These are phyloP conservation scores for Spermophilus dauricus DNA, from an alignment of 2,113 vertebrate genomes.

Conservation along the genomic window DNA sequence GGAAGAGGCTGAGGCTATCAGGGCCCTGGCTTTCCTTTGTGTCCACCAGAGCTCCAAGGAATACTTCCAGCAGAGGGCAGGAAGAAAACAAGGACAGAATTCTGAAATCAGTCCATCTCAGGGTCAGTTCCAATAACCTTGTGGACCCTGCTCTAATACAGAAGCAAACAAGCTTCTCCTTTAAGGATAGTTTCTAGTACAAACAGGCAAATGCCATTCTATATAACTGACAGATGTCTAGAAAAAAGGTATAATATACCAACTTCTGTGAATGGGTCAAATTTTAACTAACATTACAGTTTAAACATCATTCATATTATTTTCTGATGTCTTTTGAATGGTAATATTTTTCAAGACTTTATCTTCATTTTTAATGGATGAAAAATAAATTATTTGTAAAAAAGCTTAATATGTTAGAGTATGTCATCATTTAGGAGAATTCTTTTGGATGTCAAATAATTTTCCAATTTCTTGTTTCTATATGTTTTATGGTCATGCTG, in stretches of 20 bases:
- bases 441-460: neutral
- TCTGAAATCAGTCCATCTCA: neutral
- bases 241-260: neutral
- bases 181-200: neutral
- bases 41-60: neutral
- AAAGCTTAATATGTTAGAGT: neutral
- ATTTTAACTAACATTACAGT: neutral
- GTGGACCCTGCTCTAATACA: neutral
- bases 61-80: conserved; percentile 49
- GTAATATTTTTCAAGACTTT: neutral
- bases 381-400: conserved; percentile 12
- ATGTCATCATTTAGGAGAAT: neutral
- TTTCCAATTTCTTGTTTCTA: neutral
- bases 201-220: neutral
- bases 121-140: neutral
- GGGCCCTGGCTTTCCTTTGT: neutral
- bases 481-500: neutral
- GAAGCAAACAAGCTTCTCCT: neutral
- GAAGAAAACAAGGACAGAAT: neutral
- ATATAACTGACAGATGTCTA: neutral
- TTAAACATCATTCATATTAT: neutral
- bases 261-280: neutral
- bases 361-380: neutral
- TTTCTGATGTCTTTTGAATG: conserved; percentile 3
- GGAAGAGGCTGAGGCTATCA: neutral